A percentile compares a stretch with the other conserved stretches of the same genome.
Conservation (phyloP, 2,113 vertebrate genomes). For the Lutjanus erythropterus region DNA sequence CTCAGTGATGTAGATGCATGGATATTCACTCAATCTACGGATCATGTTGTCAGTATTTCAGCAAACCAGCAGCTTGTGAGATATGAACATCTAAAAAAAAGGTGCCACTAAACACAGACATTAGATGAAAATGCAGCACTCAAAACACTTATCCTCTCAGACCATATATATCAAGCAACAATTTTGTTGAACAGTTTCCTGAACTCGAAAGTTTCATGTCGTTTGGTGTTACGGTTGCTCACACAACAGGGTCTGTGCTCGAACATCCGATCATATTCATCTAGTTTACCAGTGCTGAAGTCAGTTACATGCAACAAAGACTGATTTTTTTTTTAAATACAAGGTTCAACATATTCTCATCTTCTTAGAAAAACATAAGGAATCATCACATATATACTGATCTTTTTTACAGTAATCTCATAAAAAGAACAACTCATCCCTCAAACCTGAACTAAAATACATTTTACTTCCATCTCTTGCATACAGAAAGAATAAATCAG, state of each 20-base stretch:
- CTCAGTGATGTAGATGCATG: neutral
- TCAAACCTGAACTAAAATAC: neutral
- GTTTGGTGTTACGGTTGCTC: neutral
- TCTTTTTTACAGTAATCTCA: constrained; percentile 40
- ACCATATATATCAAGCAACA: neutral
- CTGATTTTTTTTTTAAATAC: too few species aligned
- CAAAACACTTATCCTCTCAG: neutral
- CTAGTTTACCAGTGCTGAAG: neutral
- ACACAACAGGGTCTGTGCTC: neutral
- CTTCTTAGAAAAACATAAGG: neutral
- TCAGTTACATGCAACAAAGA: neutral
- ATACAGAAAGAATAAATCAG: constrained; percentile 18
- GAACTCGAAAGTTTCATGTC: neutral
- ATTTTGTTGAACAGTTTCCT: neutral
- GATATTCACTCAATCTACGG: neutral
- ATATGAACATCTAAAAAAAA: neutral
- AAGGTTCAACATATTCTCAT: neutral
- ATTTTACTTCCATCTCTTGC: constrained; percentile 33
- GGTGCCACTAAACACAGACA: neutral
- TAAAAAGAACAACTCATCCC: constrained; percentile 20
- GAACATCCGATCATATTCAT: neutral
- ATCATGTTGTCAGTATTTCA: neutral
- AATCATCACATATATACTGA: constrained; percentile 11
- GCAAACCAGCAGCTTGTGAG: neutral
- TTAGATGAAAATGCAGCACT: constrained; percentile 4